phyloP scores from a whole-genome alignment of 2,888 invertebrate genomes.

The Automeris io region DNA sequence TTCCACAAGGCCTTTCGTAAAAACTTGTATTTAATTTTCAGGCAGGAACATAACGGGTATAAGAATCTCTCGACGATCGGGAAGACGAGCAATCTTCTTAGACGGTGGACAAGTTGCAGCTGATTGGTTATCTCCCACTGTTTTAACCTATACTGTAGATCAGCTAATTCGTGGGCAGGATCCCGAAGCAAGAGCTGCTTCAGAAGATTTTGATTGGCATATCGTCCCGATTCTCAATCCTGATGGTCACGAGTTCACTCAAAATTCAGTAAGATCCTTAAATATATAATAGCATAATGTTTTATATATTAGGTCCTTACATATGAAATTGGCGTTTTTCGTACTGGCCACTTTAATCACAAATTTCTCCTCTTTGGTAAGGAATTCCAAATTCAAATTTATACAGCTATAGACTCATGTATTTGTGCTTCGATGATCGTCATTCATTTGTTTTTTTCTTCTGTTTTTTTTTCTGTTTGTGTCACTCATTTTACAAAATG shows the following conservation, averaged over 20 bases:
- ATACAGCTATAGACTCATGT: too few species aligned
- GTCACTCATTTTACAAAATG: too few species aligned
- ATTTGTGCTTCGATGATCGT: too few species aligned
- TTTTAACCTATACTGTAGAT: constrained; percentile 78
- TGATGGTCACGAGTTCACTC: constrained; percentile 85
- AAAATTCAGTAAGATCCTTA: constrained; percentile 61
- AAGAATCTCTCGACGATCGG: constrained; percentile 45
- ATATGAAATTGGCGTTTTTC: too few species aligned
- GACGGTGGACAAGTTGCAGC: constrained; percentile 81
- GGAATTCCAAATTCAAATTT: too few species aligned
- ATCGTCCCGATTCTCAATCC: constrained; percentile 85
- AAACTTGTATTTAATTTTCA: constrained; percentile 24
- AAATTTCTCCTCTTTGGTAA: too few species aligned
- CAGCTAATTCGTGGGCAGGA: constrained; percentile 77
- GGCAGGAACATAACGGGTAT: constrained; percentile 67
- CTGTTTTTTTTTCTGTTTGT: too few species aligned
- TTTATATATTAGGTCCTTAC: too few species aligned
- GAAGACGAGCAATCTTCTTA: constrained; percentile 42
- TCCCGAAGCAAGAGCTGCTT: constrained; percentile 57
- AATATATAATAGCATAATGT: too few species aligned
- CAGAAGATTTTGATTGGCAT: constrained; percentile 82
- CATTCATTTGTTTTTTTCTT: too few species aligned
- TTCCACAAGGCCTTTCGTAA: too few species aligned
- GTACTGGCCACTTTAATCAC: too few species aligned
- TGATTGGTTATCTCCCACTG: constrained; percentile 85